phyloP scores from a whole-genome alignment of 2,113 vertebrate genomes.

The Grus americana region DNA sequence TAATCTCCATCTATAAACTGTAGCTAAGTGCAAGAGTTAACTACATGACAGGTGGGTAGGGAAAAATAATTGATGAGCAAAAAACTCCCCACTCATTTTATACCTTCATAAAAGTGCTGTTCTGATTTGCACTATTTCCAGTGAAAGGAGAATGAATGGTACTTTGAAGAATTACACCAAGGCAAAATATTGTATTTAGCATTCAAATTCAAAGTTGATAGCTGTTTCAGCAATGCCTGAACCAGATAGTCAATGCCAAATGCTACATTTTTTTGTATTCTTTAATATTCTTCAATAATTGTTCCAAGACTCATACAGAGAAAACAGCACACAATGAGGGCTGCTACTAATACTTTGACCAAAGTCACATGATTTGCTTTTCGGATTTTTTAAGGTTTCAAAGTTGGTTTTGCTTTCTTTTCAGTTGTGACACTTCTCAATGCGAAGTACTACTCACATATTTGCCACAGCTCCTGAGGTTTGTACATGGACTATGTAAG shows the following conservation, averaged over 20 bases:
- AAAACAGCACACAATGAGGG: background rate
- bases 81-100: background rate
- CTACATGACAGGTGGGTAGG: background rate
- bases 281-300: background rate
- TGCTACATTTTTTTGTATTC: background rate
- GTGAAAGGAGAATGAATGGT: background rate
- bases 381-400: background rate
- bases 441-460: background rate
- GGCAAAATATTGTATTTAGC: slow-evolving; percentile 34
- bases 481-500: slow-evolving; percentile 30
- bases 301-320: background rate
- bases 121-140: background rate
- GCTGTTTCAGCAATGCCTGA: background rate
- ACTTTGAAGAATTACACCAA: slow-evolving; percentile 9
- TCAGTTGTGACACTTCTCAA: background rate
- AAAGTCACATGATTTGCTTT: background rate
- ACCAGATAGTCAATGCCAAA: background rate
- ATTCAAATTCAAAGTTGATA: background rate
- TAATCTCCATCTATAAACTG: background rate
- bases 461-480: background rate
- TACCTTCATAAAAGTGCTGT: background rate
- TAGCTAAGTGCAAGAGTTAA: background rate
- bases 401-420: background rate
- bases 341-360: background rate
- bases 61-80: background rate